phyloP scores from a whole-genome alignment of 2,113 vertebrate genomes.

The Heteronetta atricapilla region DNA sequence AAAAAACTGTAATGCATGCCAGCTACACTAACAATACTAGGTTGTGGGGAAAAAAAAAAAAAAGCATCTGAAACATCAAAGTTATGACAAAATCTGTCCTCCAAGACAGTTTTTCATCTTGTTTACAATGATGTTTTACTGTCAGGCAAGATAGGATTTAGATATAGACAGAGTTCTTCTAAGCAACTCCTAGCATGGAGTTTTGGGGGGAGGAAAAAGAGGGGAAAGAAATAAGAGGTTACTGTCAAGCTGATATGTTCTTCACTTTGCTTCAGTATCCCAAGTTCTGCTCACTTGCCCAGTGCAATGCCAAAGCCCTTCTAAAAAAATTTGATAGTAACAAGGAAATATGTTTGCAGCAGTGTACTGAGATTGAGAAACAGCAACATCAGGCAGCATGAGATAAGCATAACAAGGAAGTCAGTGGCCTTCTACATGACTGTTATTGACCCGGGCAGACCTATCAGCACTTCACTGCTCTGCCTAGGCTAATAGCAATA shows the following conservation, averaged over 20 bases:
- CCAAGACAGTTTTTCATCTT: neutral
- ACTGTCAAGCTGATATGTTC: neutral
- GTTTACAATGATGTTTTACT: neutral
- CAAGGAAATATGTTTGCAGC: neutral
- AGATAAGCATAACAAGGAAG: neutral
- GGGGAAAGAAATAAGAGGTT: neutral
- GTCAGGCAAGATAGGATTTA: neutral
- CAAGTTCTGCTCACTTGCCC: neutral
- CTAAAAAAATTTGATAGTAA: neutral
- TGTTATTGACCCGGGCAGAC: neutral
- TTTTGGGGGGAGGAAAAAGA: neutral
- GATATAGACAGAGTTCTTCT: neutral
- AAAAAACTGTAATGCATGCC: neutral
- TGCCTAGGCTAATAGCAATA: neutral
- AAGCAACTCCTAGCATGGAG: neutral
- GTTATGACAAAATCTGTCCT: neutral
- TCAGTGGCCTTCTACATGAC: neutral
- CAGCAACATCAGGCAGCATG: neutral
- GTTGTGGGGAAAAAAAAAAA: neutral
- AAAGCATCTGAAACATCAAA: neutral
- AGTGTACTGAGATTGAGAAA: neutral
- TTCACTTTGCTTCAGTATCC: neutral
- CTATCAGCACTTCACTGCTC: rapidly evolving
- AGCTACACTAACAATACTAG: neutral
- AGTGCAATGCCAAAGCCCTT: neutral